Evolutionary conservation across 2,888 invertebrate species (phyloP).

Genomic region (Aphelenchoides bicaudatus): DNA sequence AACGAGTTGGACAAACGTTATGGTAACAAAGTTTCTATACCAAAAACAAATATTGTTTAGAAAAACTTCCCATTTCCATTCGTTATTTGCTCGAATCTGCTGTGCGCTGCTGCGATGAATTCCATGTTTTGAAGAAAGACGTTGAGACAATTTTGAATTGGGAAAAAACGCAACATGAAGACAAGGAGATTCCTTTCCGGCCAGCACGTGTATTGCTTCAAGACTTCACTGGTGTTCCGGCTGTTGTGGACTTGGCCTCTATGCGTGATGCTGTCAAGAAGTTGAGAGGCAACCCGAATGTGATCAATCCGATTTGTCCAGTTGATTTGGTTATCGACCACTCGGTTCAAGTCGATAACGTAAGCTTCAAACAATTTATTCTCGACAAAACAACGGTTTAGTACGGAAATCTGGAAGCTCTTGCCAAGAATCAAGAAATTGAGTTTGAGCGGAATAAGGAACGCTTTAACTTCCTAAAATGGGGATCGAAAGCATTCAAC

Average conservation of each 20-base stretch:
- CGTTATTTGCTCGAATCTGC: slow-evolving; percentile 89
- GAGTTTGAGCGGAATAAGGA: slow-evolving; percentile 94
- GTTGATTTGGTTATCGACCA: slow-evolving; percentile 97
- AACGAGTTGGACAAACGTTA: slow-evolving; percentile 71
- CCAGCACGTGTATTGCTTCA: slow-evolving; percentile 92
- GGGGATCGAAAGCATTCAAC: slow-evolving; percentile 89
- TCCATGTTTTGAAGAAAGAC: slow-evolving; percentile 80
- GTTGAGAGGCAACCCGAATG: slow-evolving; percentile 81
- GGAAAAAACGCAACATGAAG: slow-evolving; percentile 71
- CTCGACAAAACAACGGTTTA: too few species aligned
- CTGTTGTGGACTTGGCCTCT: slow-evolving; percentile 84
- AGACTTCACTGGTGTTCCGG: slow-evolving; percentile 83
- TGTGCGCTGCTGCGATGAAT: slow-evolving; percentile 90
- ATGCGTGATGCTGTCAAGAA: slow-evolving; percentile 90
- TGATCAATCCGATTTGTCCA: slow-evolving; percentile 93
- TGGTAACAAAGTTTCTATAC: slow-evolving; percentile 67
- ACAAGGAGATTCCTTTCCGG: slow-evolving; percentile 87
- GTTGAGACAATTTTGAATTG: slow-evolving; percentile 83
- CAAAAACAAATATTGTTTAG: slow-evolving; percentile 56
- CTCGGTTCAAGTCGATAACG: slow-evolving; percentile 87
- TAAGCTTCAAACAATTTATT: neutral
- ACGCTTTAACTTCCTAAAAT: slow-evolving; percentile 90
- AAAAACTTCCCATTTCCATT: slow-evolving; percentile 79
- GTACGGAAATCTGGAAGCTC: slow-evolving; percentile 74
- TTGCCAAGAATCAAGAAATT: slow-evolving; percentile 84